A percentile compares a stretch with the other conserved stretches of the same genome.
Conservation (phyloP, 92 coral and sea anemone genomes). For the Phenganax stokvisi region DNA sequence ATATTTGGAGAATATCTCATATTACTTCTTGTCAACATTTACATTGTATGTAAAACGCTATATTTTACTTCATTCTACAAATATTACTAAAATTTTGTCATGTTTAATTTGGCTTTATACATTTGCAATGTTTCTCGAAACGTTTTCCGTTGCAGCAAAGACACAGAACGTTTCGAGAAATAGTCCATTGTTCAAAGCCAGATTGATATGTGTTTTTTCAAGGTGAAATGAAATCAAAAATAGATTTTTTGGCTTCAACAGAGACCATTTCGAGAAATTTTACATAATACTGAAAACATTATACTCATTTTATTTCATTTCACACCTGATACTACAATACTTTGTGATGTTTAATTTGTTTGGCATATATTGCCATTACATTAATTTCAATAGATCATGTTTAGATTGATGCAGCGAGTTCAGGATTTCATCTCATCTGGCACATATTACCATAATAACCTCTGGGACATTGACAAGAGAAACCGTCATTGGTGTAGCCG, state of each 20-base stretch:
- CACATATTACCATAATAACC: constrained; percentile 75
- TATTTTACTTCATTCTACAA: too few species aligned
- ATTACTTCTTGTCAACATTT: not conserved
- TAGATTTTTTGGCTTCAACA: too few species aligned
- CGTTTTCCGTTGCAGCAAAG: too few species aligned
- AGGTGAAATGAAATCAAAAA: too few species aligned
- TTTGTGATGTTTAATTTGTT: not conserved
- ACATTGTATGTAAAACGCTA: not conserved
- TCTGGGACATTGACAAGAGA: constrained; percentile 72
- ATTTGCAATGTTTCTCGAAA: not conserved
- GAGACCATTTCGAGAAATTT: too few species aligned
- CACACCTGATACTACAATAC: not conserved
- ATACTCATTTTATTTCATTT: too few species aligned
- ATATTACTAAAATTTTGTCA: not conserved
- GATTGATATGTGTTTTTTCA: too few species aligned
- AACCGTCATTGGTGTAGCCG: constrained; percentile 65
- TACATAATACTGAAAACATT: too few species aligned
- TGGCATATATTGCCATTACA: not conserved
- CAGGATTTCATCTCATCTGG: constrained; percentile 41
- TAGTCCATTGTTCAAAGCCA: too few species aligned
- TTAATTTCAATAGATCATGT: not conserved
- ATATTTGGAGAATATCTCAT: too few species aligned
- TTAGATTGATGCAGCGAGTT: not conserved
- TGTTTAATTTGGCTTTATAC: not conserved
- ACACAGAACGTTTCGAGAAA: too few species aligned